These are phyloP conservation scores for Caenorhabditis sulstoni DNA, from an alignment of 2,888 invertebrate genomes.

Conservation along the genomic window DNA sequence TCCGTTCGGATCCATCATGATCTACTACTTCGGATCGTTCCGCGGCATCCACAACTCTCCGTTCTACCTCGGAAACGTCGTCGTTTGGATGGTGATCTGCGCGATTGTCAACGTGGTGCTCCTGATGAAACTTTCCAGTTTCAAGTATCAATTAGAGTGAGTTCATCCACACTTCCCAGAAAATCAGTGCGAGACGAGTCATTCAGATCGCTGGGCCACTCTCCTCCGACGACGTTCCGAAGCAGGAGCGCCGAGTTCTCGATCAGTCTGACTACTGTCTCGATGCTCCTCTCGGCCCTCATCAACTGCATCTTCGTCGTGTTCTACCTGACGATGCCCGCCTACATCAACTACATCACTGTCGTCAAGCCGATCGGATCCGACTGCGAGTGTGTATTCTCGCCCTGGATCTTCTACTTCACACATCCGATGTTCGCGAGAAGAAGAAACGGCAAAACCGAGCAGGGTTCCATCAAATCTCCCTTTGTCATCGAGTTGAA, in stretches of 20 bases:
- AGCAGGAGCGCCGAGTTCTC: slow-evolving; percentile 13
- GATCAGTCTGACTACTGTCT: slow-evolving; percentile 10
- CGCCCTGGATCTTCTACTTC: slow-evolving; percentile 16
- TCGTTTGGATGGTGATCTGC: slow-evolving; percentile 17
- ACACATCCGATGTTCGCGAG: slow-evolving; percentile 15
- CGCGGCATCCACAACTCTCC: slow-evolving; percentile 18
- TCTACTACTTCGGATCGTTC: slow-evolving; percentile 15
- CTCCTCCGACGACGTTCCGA: neutral
- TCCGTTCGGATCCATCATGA: slow-evolving; percentile 19
- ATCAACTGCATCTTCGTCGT: slow-evolving; percentile 30
- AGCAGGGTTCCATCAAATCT: neutral
- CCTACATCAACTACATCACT: slow-evolving; percentile 23
- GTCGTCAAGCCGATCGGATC: slow-evolving; percentile 19
- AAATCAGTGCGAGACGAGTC: neutral
- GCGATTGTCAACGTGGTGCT: neutral
- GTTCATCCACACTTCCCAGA: neutral
- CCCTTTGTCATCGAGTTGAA: neutral
- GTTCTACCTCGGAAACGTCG: slow-evolving; percentile 1
- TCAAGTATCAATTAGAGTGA: slow-evolving; percentile 2
- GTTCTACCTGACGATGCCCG: slow-evolving; percentile 4
- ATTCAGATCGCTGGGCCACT: neutral
- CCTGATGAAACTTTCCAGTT: slow-evolving; percentile 9
- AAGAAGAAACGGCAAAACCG: neutral
- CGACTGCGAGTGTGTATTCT: slow-evolving; percentile 11
- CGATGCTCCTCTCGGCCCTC: slow-evolving; percentile 24